Evolutionary conservation across 1,140 invertebrate genomes (phyloP), one percentile per base, ranked within the genome.

Genomic region (Drosophila repleta): DNA sequence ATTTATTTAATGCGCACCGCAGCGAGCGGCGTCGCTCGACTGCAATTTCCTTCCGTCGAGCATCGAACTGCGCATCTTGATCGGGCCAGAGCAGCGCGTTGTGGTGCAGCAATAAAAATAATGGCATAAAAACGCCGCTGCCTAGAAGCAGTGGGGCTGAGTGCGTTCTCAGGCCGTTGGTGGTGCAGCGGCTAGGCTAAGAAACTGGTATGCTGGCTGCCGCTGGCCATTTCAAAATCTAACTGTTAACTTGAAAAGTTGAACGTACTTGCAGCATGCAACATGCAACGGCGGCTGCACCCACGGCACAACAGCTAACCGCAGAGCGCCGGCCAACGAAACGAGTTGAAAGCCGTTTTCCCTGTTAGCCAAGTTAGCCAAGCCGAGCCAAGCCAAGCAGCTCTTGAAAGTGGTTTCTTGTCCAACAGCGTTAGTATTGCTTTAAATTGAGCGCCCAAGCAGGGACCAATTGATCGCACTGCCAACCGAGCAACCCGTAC

Each of bases 191-290:
- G n/a, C n/a, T n/a, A n/a, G 49, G 41, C 58, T 55, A 74, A 70
- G 29, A 58, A 88, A 88, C 83, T 88, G 84, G 83, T 83, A 88
- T 89, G 76, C 72, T 56, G 49, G 76, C 72, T 80, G 82, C 82
- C 77, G 79, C 39, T 88, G 83, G 83, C 83, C 72, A 88, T 88
- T 88, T 88, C 84, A 76, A 88, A 88, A 88, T 88, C 84, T 88
- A 88, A 88, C 83, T 88, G 83, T 88, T 88, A 79, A 88, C 83
- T 89, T 81, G 79, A 88, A 88, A 89, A 88, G 83, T 89, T 88
- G 83, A 88, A 88, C 84, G 83, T 88, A 88, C 83, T 83, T 69
- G 83, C 83, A 75, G 82, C 82, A 85, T 80, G 82, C 83, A 87
- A 87, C 83, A 88, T 88, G 83, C 82, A 82, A 78, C 79, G 64